A percentile compares a stretch with the other conserved stretches of the same genome.
phyloP scores from a whole-genome alignment of 1,140 invertebrate genomes.

The Drosophila bifasciata region DNA sequence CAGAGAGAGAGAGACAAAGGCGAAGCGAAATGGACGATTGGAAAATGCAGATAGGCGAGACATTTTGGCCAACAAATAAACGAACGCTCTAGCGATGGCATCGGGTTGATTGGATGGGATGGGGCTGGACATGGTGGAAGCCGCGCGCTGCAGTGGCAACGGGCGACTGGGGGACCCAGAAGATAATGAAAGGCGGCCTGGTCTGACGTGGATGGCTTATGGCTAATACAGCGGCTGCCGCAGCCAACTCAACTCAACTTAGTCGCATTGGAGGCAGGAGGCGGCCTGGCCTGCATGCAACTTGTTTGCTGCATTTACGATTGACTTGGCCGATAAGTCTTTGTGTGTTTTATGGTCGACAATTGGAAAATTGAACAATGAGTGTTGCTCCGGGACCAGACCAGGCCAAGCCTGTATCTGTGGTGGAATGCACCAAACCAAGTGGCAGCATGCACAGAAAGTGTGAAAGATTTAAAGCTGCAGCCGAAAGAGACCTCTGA shows the following conservation, averaged over 20 bases:
- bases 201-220: conserved; percentile 1
- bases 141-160: too few species aligned
- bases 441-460: conserved; percentile 32
- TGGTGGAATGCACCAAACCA: conserved; percentile 15
- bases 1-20: conserved; percentile 1
- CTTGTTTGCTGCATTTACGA: conserved; percentile 63
- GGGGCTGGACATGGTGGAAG: too few species aligned
- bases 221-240: conserved; percentile 23
- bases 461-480: conserved; percentile 52
- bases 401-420: background rate
- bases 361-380: conserved; percentile 80
- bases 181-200: conserved; percentile 36
- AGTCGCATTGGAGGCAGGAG: conserved; percentile 25
- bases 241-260: conserved; percentile 19
- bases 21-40: conserved; percentile 46
- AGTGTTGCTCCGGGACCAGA: conserved; percentile 34
- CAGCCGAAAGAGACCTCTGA: conserved; percentile 20
- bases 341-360: conserved; percentile 67
- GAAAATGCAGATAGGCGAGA: conserved; percentile 56
- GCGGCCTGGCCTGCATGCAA: conserved; percentile 48
- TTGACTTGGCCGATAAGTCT: conserved; percentile 69
- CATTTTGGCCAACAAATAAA: conserved; percentile 56
- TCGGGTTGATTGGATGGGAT: conserved; percentile 50
- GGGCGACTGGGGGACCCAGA: too few species aligned
- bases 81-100: conserved; percentile 50